Base-by-base conservation (phyloP, 2,888 invertebrate species). In the Eutolmus rufibarbis region DNA sequence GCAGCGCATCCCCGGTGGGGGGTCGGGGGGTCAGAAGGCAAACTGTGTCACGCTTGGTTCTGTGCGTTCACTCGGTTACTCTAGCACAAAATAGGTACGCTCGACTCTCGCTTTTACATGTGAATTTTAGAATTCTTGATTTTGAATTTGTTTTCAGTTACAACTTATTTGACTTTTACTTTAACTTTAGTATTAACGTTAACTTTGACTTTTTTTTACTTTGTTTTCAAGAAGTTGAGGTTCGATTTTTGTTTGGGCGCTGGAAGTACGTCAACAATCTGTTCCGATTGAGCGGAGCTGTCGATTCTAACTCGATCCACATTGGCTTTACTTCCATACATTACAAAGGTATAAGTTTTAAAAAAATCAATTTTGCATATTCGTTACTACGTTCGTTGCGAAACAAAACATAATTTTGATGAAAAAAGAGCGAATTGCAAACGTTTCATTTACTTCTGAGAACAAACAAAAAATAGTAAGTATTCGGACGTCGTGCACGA, bases 191-290 rank as follows among this genome's bases (percentile, higher is more conserved):
- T 66, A 12, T 28, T 66, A 23, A 66, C 28, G 66, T 66, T 66
- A 66, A 66, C 66, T 66, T 66, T 66, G 66, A 66, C 23, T 28
- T 91, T 91, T 85, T 56, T 89, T 85, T 87, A 88, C 87, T 87
- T 88, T 88, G 87, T 88, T 90, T 90, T 91, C 93, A 93, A 93
- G 93, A 93, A 93, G 93, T 93, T 93, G 93, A 93, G 92, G 92
- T 93, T 93, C 93, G 93, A 93, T 93, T 93, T 93, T 93, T 93
- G 93, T 93, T 92, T 93, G 93, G 93, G 92, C 92, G 93, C 92
- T 91, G 92, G 92, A 92, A 91, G 91, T 92, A 91, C 92, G 92
- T 91, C 91, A 34, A 56, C 31, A 31, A 46, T 74, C 31, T 46
- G 43, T 74, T 85, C 74, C 74, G 85, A 85, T 85, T 31, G 34